Base-by-base conservation (phyloP, 2,888 invertebrate genomes). In the Patella caerulea region DNA sequence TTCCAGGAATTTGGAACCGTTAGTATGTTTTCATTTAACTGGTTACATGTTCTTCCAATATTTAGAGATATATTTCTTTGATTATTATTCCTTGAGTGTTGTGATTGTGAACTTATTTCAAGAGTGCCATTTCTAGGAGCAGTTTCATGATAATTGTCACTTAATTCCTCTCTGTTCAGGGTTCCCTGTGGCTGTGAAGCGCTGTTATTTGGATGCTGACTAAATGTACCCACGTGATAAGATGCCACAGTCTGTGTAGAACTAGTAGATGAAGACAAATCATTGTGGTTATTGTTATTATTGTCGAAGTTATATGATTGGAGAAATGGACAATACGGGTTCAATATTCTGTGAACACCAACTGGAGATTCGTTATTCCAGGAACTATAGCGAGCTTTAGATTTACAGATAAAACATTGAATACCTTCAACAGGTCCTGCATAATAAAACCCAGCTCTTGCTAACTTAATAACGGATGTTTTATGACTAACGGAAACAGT, bases 381-480 rank as follows among this genome's bases (percentile, higher is more conserved):
- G 5, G 3, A 19, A 65, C 14, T 9, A 1, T 65, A 65, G 7
- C 19, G n/a, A 65, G 19, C 65, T 9, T 19, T 19, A 9, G 45
- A 45, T 45, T 45, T 45, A 14, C 65, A 65, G 11, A 7, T 19
- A 19, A 65, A 65, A 65, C 65, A 65, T 12, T 65, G n/a, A 2
- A 65, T 19, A 45, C 45, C 45, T 65, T n/a, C 65, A 11, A 19
- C 17, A 19, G 12, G n/a, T 15, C 19, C 65, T 65, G 19, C n/a
- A 65, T 65, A 65, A 65, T 65, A 65, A 65, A 65, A 65, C 19
- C 65, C 65, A 65, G 65, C 65, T 65, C 65, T 65, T 11, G 65
- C 65, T 19, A 65, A 19, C 11, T 15, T 65, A n/a, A n/a, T n/a
- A 65, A 65, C 3, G 9, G 65, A 65, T 19, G 65, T 45, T 45